These are phyloP conservation scores for Sycophila texana DNA, from an alignment of 2,888 invertebrate species.

Conservation along the genomic window DNA sequence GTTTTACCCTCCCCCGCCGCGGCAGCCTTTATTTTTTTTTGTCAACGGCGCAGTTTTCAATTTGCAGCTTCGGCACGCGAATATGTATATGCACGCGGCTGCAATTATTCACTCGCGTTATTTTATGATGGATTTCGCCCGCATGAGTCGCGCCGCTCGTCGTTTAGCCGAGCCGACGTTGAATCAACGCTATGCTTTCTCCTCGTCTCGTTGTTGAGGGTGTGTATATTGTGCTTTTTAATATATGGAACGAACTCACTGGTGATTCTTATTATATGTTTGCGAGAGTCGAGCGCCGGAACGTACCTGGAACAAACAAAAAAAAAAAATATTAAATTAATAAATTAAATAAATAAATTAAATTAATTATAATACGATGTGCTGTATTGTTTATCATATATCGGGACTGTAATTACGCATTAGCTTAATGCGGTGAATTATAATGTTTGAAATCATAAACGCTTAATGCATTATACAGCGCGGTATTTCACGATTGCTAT, in stretches of 20 bases:
- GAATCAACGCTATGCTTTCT: neutral
- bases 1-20: neutral
- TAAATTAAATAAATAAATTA: too few relatives aligned
- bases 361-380: too few relatives aligned
- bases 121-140: constrained; percentile 20
- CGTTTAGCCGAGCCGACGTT: neutral
- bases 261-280: too few relatives aligned
- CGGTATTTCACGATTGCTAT: neutral
- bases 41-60: constrained; percentile 17
- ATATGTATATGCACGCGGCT: neutral
- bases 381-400: too few relatives aligned
- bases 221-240: neutral
- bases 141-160: neutral
- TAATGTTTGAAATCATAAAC: too few relatives aligned
- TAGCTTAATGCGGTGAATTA: too few relatives aligned
- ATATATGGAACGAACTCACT: constrained; percentile 24
- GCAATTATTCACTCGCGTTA: constrained; percentile 37
- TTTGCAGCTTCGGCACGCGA: neutral
- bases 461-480: too few relatives aligned
- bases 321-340: constrained; percentile 5
- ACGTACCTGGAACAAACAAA: constrained; percentile 45
- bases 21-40: neutral
- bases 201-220: neutral
- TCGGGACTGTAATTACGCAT: too few relatives aligned
- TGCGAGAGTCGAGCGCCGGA: neutral